Conservation (phyloP, 2,797 vertebrate species). For the Danionella dracula region DNA sequence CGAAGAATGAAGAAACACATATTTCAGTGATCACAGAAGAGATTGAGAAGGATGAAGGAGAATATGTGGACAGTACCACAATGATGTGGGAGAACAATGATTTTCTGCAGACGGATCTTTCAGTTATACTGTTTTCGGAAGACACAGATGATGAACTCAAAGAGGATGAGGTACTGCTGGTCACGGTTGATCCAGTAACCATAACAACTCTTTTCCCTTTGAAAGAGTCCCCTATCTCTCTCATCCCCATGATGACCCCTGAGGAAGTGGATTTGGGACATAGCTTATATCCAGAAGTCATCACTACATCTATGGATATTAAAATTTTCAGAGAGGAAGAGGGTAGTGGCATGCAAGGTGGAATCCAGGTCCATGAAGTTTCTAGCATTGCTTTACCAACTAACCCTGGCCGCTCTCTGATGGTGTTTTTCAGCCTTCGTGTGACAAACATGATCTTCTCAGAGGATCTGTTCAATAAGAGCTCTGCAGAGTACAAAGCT, state of each 20-base stretch:
- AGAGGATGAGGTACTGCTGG: conserved; percentile 19
- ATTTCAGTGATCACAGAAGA: conserved; percentile 13
- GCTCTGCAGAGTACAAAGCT: conserved; percentile 88
- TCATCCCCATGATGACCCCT: conserved; percentile 32
- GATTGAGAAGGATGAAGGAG: conserved; percentile 24
- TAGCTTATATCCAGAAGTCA: conserved; percentile 32
- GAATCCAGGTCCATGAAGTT: conserved; percentile 67
- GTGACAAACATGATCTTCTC: conserved; percentile 98
- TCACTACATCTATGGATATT: conserved; percentile 40
- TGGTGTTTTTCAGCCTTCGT: conserved; percentile 93
- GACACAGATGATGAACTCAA: conserved; percentile 46
- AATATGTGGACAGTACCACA: conserved; percentile 18
- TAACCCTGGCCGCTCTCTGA: conserved; percentile 68
- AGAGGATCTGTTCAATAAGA: conserved; percentile 92
- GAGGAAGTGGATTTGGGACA: background rate
- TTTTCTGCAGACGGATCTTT: conserved; percentile 42
- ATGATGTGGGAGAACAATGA: conserved; percentile 34
- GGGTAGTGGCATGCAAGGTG: conserved; percentile 66
- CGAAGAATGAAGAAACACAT: background rate
- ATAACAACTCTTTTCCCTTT: conserved; percentile 51
- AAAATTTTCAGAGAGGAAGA: conserved; percentile 60
- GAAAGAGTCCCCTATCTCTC: conserved; percentile 57
- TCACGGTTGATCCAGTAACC: conserved; percentile 21
- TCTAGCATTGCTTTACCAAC: conserved; percentile 64
- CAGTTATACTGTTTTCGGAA: conserved; percentile 51